Conservation (phyloP, 2,888 invertebrate species). For the Heterodera filipjevi region DNA sequence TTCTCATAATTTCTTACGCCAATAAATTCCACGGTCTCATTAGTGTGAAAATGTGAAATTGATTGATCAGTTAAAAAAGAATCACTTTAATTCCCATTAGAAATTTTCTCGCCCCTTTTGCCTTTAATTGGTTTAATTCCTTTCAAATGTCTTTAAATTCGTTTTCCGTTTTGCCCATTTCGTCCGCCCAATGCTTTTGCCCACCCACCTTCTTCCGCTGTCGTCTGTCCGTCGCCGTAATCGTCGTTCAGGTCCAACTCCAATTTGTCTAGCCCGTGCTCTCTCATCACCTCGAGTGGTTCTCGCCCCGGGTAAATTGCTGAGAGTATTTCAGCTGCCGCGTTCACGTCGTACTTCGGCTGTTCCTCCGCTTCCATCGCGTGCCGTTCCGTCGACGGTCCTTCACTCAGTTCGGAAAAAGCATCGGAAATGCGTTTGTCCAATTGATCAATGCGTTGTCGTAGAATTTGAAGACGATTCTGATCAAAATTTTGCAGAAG, state of each 20-base stretch:
- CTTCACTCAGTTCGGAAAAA: slow-evolving; percentile 14
- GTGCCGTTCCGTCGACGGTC: slow-evolving; percentile 18
- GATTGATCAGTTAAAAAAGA: not conserved
- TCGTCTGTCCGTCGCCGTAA: slow-evolving; percentile 11
- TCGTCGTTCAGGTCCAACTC: slow-evolving; percentile 43
- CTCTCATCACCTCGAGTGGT: slow-evolving; percentile 57
- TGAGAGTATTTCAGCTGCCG: slow-evolving; percentile 61
- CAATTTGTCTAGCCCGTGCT: slow-evolving; percentile 48
- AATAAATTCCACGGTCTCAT: not conserved
- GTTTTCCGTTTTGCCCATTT: not conserved
- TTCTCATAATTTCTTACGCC: not conserved
- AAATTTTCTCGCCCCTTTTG: no score
- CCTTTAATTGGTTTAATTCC: no score
- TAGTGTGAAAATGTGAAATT: not conserved
- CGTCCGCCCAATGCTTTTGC: slow-evolving; percentile 11
- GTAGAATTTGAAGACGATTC: not conserved
- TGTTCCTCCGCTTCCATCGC: not conserved
- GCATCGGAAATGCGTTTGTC: slow-evolving; percentile 22
- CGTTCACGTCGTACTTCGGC: slow-evolving; percentile 54
- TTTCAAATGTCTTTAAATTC: no score
- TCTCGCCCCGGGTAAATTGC: slow-evolving; percentile 57
- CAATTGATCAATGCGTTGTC: slow-evolving; percentile 3
- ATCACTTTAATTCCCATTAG: not conserved
- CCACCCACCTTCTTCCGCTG: slow-evolving; percentile 16
- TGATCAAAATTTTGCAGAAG: not conserved